Evolutionary conservation across 2,888 invertebrate species (phyloP), one percentile per base, ranked within the genome.

Genomic region (Ectropis crepuscularia): DNA sequence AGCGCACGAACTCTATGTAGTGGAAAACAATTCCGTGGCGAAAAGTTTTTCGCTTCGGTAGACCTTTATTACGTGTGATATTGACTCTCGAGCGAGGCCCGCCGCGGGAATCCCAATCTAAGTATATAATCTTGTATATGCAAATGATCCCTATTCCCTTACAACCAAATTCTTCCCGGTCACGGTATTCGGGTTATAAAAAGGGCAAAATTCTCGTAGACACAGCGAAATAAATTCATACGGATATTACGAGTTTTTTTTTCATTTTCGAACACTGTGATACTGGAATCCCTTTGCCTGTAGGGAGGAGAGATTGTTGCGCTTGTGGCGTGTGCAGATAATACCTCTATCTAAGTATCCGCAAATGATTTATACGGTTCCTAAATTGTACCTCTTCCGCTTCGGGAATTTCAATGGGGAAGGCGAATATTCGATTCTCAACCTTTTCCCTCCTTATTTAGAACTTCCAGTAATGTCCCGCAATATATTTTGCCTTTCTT

Each of bases 41-140:
- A 77, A 80, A 87, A 86, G 78, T 84, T 86, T 83, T 80, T 79
- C 84, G 82, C 76, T 80, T 80, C 84, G 81, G 78, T 82, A 78
- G 83, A 77, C 78, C 78, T 84, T 86, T 87, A 88, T 87, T 86
- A 85, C 85, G 83, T 83, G 86, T 84, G 84, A 87, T 88, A 88
- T 88, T 83, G 87, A 85, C 84, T 88, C 82, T 81, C 80, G 76
- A 79, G 75, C 78, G 77, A 79, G 78, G 73, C 74, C 74, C 75
- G 73, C 72, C 73, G 73, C 74, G 74, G 73, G 70, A 70, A 75
- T 76, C 77, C 81, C 81, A 83, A 87, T 84, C 82, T 83, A 84
- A 85, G 86, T 84, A 87, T 85, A 87, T 85, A 87, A 86, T 86
- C 85, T 83, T 84, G 85, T 87, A 84, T 86, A 89, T 88, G 88